Percentiles rank a stretch among this genome's conserved stretches.
These are phyloP conservation scores for Chrysogorgia sp. DNA, from an alignment of 92 coral and sea anemone species.

Conservation along the genomic window DNA sequence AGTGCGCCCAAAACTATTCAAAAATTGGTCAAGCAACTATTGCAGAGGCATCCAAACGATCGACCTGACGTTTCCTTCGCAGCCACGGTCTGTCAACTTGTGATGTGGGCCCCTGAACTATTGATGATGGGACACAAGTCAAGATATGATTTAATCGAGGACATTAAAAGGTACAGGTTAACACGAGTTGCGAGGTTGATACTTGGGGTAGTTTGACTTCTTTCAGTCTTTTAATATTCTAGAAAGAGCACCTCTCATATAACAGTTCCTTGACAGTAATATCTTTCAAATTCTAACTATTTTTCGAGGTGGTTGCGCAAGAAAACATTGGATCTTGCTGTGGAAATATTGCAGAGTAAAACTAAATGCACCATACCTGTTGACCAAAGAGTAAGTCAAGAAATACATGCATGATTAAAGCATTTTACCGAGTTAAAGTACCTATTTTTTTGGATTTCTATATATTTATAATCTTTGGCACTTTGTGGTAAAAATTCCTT, in stretches of 20 bases:
- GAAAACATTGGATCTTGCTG: neutral
- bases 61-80: conserved; percentile 76
- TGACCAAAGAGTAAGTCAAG: conserved; percentile 3
- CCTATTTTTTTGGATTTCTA: too few species aligned
- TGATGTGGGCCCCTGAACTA: conserved; percentile 75
- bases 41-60: conserved; percentile 71
- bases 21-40: conserved; percentile 64
- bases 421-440: neutral
- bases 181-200: neutral
- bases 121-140: conserved; percentile 55
- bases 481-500: too few species aligned
- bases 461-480: too few species aligned
- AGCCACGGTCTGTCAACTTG: conserved; percentile 60
- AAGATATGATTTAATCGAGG: conserved; percentile 45
- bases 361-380: conserved; percentile 1
- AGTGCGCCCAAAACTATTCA: neutral
- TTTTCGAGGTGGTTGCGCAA: conserved; percentile 10
- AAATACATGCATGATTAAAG: neutral
- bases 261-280: neutral
- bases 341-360: neutral
- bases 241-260: too few species aligned
- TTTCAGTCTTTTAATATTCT: too few species aligned
- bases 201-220: too few species aligned
- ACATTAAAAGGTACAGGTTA: conserved; percentile 55
- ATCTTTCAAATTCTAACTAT: neutral